Conservation (phyloP, 2,113 vertebrate genomes). For the Polyodon spathula region DNA sequence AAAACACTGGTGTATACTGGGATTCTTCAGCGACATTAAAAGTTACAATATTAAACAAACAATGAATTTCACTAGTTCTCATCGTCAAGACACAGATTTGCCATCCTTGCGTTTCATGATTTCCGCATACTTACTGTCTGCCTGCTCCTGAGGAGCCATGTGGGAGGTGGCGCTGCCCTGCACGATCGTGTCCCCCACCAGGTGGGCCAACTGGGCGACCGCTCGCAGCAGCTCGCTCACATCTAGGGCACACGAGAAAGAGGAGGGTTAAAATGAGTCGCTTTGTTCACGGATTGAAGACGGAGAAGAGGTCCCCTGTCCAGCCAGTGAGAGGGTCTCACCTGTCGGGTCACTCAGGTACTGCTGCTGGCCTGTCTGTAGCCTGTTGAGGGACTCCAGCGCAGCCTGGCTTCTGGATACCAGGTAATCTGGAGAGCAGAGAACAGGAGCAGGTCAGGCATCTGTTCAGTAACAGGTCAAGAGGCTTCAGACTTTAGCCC, state of each 20-base stretch:
- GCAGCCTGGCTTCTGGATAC: constrained; percentile 69
- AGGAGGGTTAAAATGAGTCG: neutral
- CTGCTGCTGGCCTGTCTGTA: constrained; percentile 50
- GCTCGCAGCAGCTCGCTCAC: constrained; percentile 65
- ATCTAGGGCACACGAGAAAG: constrained; percentile 36
- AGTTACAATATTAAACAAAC: too few species aligned
- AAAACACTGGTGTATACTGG: too few species aligned
- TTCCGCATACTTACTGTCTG: constrained; percentile 65
- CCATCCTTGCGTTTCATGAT: too few species aligned
- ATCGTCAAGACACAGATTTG: too few species aligned
- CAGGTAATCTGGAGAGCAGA: constrained; percentile 71
- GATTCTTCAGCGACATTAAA: too few species aligned
- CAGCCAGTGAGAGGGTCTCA: constrained; percentile 34
- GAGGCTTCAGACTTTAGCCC: neutral
- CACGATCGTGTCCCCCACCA: constrained; percentile 76
- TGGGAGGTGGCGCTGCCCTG: constrained; percentile 82
- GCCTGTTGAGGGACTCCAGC: constrained; percentile 57
- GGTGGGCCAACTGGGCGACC: constrained; percentile 73
- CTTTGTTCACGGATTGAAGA: too few species aligned
- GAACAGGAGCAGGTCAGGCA: neutral
- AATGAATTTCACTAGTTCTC: too few species aligned
- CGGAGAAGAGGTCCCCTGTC: too few species aligned
- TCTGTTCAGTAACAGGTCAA: neutral
- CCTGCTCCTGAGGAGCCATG: constrained; percentile 73
- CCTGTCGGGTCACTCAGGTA: constrained; percentile 60